Evolutionary conservation across 2,888 invertebrate genomes (phyloP).

Genomic region (Theretra japonica): DNA sequence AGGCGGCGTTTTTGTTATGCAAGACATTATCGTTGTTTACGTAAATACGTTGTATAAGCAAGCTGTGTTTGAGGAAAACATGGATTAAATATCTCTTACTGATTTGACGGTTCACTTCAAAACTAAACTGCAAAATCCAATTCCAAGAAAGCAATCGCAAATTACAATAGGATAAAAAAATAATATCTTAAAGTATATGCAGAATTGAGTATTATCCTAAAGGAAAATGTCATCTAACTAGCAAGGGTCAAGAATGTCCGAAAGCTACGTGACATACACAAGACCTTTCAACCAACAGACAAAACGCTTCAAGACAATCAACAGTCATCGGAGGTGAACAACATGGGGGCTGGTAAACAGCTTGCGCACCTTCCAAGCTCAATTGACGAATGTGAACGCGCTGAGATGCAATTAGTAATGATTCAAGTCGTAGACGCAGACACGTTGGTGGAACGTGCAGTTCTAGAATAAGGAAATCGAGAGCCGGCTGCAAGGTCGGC

Average conservation of each 20-base stretch:
- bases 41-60: not conserved
- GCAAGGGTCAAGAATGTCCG: no score
- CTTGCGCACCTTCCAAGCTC: not conserved
- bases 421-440: conserved; percentile 16
- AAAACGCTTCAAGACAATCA: not conserved
- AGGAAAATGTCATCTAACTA: not conserved
- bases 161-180: no score
- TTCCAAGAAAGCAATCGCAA: no score
- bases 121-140: no score
- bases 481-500: conserved; percentile 37
- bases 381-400: conserved; percentile 5
- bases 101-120: no score
- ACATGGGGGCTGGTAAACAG: not conserved
- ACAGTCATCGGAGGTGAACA: not conserved
- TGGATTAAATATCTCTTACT: not conserved
- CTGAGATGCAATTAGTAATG: conserved; percentile 25
- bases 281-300: conserved; percentile 1
- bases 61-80: not conserved
- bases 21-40: conserved; percentile 1
- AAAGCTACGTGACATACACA: not conserved
- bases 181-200: no score
- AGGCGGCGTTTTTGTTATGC: not conserved
- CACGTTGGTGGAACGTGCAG: conserved; percentile 37
- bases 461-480: conserved; percentile 42
- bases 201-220: no score